Base-by-base conservation (phyloP, 2,113 vertebrate species). In the Anarhynchus alexandrinus region DNA sequence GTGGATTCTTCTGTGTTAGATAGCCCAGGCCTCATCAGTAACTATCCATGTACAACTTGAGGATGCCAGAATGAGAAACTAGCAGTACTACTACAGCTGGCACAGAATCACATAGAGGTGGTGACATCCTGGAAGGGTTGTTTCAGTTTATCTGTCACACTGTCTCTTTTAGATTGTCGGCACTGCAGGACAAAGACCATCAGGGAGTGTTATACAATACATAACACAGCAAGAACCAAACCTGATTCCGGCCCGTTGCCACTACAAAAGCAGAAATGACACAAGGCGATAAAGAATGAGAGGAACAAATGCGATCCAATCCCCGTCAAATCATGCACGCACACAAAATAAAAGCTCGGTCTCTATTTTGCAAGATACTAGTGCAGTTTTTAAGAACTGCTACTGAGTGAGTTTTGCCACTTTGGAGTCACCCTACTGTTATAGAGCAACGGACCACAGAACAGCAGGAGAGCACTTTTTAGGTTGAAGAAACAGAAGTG, bases 41-140 rank as follows among this genome's bases (percentile, higher is more conserved):
- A 32, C 42, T 17, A 3, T 1, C 34, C 0, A 0, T 2, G 2
- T 29, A 26, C 69, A 54, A 21, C 22, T 22, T 12, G 12, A 66
- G 22, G 42, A 74, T 29, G 49, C 17, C 49, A 55, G 45, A 49
- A 13, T 40, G 29, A 76, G 23, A 38, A 67, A 13, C 22, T 25
- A 30, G 29, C n/a, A 61, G 15, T 16, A 15, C 32, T 32, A 4
- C 40, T 43, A 12, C 57, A 34, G n/a, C 38, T 10, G 16, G 72
- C n/a, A 71, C 34, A 74, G 45, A 30, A n/a, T 9, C 30, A 3
- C 5, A 0, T 11, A 42, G n/a, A n/a, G n/a, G n/a, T n/a, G 12
- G 30, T 3, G 4, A 78, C 49, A 49, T 17, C 25, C 27, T 49
- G 34, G 52, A 55, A 66, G 42, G n/a, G 40, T 59, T 9, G 15